A percentile compares a stretch with the other conserved stretches of the same genome.
phyloP scores from a whole-genome alignment of 53 echinoderm and acorn worm genomes.

The Apostichopus leukothele region DNA sequence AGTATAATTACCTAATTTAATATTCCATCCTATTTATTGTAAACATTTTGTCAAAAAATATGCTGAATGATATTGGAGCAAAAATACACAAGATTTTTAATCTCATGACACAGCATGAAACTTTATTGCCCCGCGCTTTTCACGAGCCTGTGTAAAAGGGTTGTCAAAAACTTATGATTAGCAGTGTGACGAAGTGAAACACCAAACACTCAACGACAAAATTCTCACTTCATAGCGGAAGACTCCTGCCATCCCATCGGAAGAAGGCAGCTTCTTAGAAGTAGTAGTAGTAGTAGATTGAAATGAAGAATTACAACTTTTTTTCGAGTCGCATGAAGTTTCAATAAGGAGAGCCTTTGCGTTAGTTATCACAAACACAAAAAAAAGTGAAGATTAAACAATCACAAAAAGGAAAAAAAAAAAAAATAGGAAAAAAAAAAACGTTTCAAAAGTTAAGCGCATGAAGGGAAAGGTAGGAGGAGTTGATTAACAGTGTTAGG shows the following conservation, averaged over 20 bases:
- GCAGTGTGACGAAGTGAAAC: not conserved
- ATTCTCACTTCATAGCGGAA: not conserved
- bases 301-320: not conserved
- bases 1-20: not conserved
- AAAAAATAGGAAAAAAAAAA: constrained; percentile 9
- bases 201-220: not conserved
- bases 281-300: not conserved
- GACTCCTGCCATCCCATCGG: not conserved
- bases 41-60: not conserved
- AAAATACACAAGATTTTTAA: not conserved
- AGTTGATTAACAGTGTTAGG: constrained; percentile 42
- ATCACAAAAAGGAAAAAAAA: not conserved
- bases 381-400: no score
- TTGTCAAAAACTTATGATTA: constrained; percentile 5
- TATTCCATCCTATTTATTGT: not conserved
- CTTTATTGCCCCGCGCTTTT: not conserved
- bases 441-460: not conserved
- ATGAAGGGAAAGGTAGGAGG: not conserved
- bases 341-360: not conserved
- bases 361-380: not conserved
- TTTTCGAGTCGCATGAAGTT: not conserved
- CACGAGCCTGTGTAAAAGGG: not conserved
- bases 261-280: not conserved
- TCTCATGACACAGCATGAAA: not conserved
- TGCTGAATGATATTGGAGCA: not conserved